Base-by-base conservation (phyloP, 2,113 vertebrate species). In the Engraulis encrasicolus region DNA sequence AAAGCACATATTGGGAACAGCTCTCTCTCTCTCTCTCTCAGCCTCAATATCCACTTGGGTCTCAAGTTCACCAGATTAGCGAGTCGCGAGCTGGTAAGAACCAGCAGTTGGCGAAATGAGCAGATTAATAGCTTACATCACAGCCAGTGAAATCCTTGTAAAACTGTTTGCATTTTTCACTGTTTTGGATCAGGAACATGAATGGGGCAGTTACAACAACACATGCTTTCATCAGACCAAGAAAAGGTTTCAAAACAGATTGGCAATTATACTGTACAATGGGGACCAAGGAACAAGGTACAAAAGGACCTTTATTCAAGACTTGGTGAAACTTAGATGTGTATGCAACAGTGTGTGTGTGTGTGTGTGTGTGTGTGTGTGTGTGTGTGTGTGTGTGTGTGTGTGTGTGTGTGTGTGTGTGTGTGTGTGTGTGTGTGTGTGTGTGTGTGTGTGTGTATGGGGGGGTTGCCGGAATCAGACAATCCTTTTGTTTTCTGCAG, bases 241-340 rank as follows among this genome's bases (percentile, higher is more conserved):
- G 12, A 4, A 74, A 74, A 27, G 31, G 34, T 31, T 74, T 74
- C 34, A 66, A 79, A 88, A 74, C 82, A 19, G 79, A 82, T 48
- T 38, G n/a, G 66, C 74, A 78, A 61, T 88, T 89, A 87, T 71
- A 89, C 78, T 89, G 87, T 71, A 89, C 78, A 91, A 91, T 11
- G 48, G 74, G 18, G 79, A 5, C 82, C 58, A 82, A 49, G 79
- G 74, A 48, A 36, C 66, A 83, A 20, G 17, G 61, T 78, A 92
- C 89, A 93, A 90, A 85, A 66, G 78, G 78, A 36, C 84, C 82
- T 86, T 89, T 92, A 81, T 92, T 83, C 87, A 82, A 50, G 78
- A 86, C 78, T 52, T 36, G 12, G 66, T 34, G 66, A 74, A 34
- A 74, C 12, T 74, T 74, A 6, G 86, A 58, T 84, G 90, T 86